These are phyloP conservation scores for Spodoptera picta DNA, from an alignment of 2,888 invertebrate genomes.

Conservation along the genomic window DNA sequence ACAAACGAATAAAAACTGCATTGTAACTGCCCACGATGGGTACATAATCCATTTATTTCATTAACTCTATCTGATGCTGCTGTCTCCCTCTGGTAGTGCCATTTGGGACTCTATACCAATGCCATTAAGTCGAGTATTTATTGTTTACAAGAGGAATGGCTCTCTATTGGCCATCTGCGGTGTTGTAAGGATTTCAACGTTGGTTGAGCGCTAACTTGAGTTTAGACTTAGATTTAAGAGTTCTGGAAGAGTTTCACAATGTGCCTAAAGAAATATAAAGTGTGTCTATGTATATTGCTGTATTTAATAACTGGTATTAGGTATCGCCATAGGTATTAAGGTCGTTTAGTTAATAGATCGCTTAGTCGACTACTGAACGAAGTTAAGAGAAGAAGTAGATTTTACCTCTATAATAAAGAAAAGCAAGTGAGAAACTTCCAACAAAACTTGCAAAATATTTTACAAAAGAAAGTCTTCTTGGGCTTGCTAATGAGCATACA, in stretches of 20 bases:
- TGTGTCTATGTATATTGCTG: too few species aligned
- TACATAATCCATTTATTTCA: slow-evolving; percentile 70
- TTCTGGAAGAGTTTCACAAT: slow-evolving; percentile 27
- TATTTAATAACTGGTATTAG: too few species aligned
- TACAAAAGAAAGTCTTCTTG: slow-evolving; percentile 15
- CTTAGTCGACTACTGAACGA: too few species aligned
- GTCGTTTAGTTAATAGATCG: too few species aligned
- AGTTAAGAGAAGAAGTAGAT: too few species aligned
- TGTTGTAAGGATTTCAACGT: slow-evolving; percentile 67
- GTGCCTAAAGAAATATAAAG: neutral
- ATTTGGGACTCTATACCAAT: slow-evolving; percentile 21
- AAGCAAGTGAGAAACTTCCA: too few species aligned
- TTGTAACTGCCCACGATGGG: slow-evolving; percentile 56
- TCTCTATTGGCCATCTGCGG: slow-evolving; percentile 60
- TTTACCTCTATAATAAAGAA: neutral
- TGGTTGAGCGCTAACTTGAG: slow-evolving; percentile 53
- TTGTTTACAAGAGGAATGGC: slow-evolving; percentile 43
- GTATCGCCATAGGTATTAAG: too few species aligned
- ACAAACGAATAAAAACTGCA: slow-evolving; percentile 51
- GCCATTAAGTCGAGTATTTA: slow-evolving; percentile 32
- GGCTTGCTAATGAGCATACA: slow-evolving; percentile 27
- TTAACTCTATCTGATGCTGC: slow-evolving; percentile 58
- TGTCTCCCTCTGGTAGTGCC: neutral
- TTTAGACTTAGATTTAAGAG: slow-evolving; percentile 39
- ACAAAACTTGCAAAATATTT: slow-evolving; percentile 1